Evolutionary conservation across 2,888 invertebrate species (phyloP).

Genomic region (Cataglyphis livida): DNA sequence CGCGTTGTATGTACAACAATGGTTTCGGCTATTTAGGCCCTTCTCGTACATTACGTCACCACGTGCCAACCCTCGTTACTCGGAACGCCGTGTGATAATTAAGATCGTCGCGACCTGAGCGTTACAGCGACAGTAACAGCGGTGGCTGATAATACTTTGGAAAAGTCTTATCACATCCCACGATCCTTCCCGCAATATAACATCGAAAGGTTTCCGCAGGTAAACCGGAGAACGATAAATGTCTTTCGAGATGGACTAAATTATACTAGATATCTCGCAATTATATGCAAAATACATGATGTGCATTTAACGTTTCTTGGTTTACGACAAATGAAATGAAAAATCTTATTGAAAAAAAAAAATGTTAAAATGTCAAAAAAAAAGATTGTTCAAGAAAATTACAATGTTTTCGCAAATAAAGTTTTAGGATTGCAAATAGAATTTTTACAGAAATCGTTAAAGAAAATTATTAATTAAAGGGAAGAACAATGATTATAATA

Average conservation of each 20-base stretch:
- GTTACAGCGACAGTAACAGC: constrained; percentile 17
- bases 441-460: neutral
- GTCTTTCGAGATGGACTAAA: neutral
- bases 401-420: neutral
- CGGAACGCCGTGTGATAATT: constrained; percentile 76
- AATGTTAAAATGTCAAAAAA: neutral
- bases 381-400: neutral
- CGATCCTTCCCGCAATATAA: constrained; percentile 19
- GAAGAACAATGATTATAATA: neutral
- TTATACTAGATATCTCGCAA: neutral
- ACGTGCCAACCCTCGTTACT: constrained; percentile 76
- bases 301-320: neutral
- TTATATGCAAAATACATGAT: neutral
- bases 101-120: constrained; percentile 71
- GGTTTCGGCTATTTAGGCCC: constrained; percentile 76
- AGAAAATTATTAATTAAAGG: neutral
- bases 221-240: constrained; percentile 14
- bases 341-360: neutral
- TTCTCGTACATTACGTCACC: constrained; percentile 74
- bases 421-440: neutral
- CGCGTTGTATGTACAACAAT: constrained; percentile 73
- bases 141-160: constrained; percentile 60
- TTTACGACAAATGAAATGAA: neutral
- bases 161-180: constrained; percentile 65
- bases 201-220: constrained; percentile 29